Conservation (phyloP, 2,888 invertebrate species). For the Ochropleura leucogaster region DNA sequence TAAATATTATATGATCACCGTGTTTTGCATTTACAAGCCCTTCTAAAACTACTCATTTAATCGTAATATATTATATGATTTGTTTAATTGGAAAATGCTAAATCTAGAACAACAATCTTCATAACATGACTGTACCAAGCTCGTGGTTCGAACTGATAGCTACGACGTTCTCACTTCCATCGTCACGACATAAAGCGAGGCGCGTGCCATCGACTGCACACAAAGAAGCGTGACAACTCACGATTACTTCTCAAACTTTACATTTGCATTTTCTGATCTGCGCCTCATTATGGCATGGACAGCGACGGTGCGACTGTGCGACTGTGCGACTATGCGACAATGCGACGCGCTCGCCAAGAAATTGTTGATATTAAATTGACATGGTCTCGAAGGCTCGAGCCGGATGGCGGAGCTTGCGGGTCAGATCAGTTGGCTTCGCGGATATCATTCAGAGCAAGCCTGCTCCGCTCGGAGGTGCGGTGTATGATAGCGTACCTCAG, state of each 20-base stretch:
- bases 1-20: too few relatives aligned
- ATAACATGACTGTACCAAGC: background rate
- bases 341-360: background rate
- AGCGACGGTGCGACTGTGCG: background rate
- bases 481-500: slow-evolving; percentile 3
- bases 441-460: slow-evolving; percentile 12
- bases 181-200: background rate
- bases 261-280: slow-evolving; percentile 54
- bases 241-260: slow-evolving; percentile 51
- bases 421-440: slow-evolving; percentile 5
- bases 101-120: too few relatives aligned
- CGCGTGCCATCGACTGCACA: slow-evolving; percentile 27
- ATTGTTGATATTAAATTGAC: background rate
- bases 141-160: background rate
- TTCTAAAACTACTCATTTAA: too few relatives aligned
- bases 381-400: background rate
- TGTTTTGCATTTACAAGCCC: too few relatives aligned
- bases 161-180: background rate
- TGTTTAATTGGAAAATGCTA: too few relatives aligned
- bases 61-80: too few relatives aligned
- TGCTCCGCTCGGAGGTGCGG: background rate
- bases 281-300: slow-evolving; percentile 15
- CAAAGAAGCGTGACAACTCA: slow-evolving; percentile 40
- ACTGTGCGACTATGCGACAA: background rate
- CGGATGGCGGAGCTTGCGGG: background rate